Percentiles rank a stretch among this genome's conserved stretches.
Evolutionary conservation across 2,797 vertebrate genomes (phyloP).

Genomic region (Micromesistius poutassou): DNA sequence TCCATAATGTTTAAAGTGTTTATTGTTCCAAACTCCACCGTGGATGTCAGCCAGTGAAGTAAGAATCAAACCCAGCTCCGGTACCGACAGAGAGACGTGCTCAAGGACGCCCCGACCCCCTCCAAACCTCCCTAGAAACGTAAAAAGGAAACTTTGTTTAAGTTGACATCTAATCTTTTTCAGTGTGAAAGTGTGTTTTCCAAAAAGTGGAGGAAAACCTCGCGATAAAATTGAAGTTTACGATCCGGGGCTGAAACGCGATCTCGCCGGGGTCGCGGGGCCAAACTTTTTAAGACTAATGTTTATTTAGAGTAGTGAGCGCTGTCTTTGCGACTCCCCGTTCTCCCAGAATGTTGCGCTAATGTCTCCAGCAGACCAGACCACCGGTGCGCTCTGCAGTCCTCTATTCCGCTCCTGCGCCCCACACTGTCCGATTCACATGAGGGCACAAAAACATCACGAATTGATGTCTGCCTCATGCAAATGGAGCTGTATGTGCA

Average conservation of each 20-base stretch:
- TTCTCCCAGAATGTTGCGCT: slow-evolving; percentile 79
- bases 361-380: slow-evolving; percentile 88
- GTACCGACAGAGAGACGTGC: slow-evolving; percentile 25
- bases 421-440: slow-evolving; percentile 22
- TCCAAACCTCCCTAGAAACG: slow-evolving; percentile 31
- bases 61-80: slow-evolving; percentile 32
- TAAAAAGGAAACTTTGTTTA: slow-evolving; percentile 68
- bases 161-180: slow-evolving; percentile 62
- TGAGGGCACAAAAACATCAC: slow-evolving; percentile 1
- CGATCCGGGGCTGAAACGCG: slow-evolving; percentile 83
- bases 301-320: slow-evolving; percentile 99
- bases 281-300: slow-evolving; percentile 99
- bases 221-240: slow-evolving; percentile 74
- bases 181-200: slow-evolving; percentile 66
- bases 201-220: slow-evolving; percentile 60
- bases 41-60: slow-evolving; percentile 25
- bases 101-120: slow-evolving; percentile 29
- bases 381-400: slow-evolving; percentile 39
- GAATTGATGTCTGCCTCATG: neutral
- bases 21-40: slow-evolving; percentile 19
- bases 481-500: neutral
- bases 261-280: slow-evolving; percentile 87
- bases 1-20: slow-evolving; percentile 3
- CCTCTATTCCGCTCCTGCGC: slow-evolving; percentile 10
- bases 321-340: slow-evolving; percentile 87